A percentile compares a stretch with the other conserved stretches of the same genome.
Conservation (phyloP, 2,113 vertebrate genomes). For the Zapus hudsonius region DNA sequence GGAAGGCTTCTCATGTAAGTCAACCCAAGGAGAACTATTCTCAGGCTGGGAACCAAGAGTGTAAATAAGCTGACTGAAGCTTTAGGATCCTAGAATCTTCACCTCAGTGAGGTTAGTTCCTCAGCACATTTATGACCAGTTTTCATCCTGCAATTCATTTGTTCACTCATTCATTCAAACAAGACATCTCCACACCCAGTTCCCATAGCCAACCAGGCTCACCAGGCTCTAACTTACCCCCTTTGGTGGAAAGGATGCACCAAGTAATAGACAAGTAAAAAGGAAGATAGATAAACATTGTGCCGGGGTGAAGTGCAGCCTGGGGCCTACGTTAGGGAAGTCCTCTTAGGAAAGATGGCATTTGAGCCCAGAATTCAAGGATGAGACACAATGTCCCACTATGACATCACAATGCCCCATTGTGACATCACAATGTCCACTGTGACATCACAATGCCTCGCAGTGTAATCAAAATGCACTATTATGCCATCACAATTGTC, state of each 20-base stretch:
- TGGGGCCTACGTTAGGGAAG: neutral
- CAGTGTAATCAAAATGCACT: too few relatives aligned
- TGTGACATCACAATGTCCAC: too few relatives aligned
- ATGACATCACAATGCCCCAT: too few relatives aligned
- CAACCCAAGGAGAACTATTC: neutral
- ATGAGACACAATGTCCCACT: too few relatives aligned
- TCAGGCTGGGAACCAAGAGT: neutral
- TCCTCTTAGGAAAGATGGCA: neutral
- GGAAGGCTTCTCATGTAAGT: neutral
- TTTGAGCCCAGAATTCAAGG: constrained; percentile 10
- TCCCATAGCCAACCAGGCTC: neutral
- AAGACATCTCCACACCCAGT: neutral
- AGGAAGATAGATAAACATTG: neutral
- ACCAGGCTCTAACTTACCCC: neutral
- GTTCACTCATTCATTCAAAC: neutral
- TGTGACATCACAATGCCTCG: too few relatives aligned
- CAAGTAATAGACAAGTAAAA: neutral
- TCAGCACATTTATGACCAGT: neutral
- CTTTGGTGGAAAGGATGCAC: neutral
- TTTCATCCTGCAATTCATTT: neutral
- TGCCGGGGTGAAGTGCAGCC: neutral
- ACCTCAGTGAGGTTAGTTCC: neutral
- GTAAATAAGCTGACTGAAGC: neutral
- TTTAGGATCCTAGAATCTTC: neutral
- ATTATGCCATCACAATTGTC: too few relatives aligned